These are phyloP conservation scores for Pygmarrhopalites habei DNA, from an alignment of 1,140 invertebrate species.

Conservation along the genomic window DNA sequence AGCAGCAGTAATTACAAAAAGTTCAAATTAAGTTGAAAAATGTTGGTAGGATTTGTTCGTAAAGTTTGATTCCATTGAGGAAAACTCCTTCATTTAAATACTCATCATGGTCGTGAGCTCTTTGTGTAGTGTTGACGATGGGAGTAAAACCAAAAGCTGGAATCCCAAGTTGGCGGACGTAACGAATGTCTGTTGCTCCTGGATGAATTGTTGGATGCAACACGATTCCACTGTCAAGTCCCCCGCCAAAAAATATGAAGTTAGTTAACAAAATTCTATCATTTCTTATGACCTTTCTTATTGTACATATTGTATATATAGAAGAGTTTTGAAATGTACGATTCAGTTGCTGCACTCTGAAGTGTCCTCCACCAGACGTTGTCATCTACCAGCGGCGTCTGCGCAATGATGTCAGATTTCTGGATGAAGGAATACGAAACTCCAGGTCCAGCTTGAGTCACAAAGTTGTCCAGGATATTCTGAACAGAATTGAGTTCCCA, in stretches of 20 bases:
- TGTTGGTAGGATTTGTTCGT: conserved; percentile 44
- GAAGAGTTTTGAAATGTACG: no score
- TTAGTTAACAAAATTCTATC: no score
- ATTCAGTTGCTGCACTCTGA: conserved; percentile 50
- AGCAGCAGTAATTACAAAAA: no score
- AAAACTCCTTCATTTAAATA: conserved; percentile 54
- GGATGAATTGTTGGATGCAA: no score
- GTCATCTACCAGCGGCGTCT: conserved; percentile 57
- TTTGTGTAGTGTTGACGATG: conserved; percentile 61
- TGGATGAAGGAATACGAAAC: conserved; percentile 63
- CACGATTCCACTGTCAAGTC: no score
- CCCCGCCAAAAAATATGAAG: no score
- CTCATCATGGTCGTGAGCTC: conserved; percentile 73
- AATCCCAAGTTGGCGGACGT: conserved; percentile 44
- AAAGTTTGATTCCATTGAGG: conserved; percentile 63
- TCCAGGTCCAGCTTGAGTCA: conserved; percentile 68
- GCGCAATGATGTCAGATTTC: conserved; percentile 49
- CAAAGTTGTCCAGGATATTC: conserved; percentile 64
- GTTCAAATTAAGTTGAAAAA: no score
- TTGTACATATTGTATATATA: no score
- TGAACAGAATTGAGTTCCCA: conserved; percentile 64
- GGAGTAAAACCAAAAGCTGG: conserved; percentile 72
- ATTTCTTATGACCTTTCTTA: no score
- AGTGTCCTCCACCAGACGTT: conserved; percentile 83
- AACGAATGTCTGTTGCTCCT: conserved; percentile 23